Base-by-base conservation (phyloP, 1,140 invertebrate species). In the Neodiprion fabricii region DNA sequence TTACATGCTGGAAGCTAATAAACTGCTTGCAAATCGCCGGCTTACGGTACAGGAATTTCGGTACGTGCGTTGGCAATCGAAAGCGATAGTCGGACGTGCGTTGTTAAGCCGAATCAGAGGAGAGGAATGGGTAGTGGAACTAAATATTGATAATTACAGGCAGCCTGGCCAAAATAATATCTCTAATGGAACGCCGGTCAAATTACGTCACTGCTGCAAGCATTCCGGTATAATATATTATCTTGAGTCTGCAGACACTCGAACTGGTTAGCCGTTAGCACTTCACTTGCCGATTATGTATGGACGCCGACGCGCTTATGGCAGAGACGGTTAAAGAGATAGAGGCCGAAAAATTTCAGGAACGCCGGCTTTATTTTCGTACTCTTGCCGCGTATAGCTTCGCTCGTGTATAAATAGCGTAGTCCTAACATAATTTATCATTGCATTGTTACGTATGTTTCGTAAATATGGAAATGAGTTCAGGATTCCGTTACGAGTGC, bases 131-230 rank as follows among this genome's bases (percentile, higher is more conserved):
- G 53, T 61, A 9, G n/a, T 17, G 53, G n/a, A 61, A 61, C n/a
- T 61, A 17, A 61, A 61, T 61, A 61, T 61, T 17, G 53, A 61
- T 61, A 61, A 61, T 61, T 61, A 61, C n/a, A 61, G 53, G 53
- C 53, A 61, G 28, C 28, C 53, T 61, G 53, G 53, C 53, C 53
- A 76, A 72, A 69, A 78, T 78, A 69, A 79, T 78, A 73, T 79
- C 68, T 48, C 40, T 49, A 49, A 72, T 72, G 71, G 74, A 71
- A 73, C 23, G 71, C 49, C 65, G 70, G 28, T 48, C n/a, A 48
- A 61, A 61, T 80, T 79, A 61, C 79, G 77, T 80, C 79, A 81
- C 48, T 53, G 23, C 71, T 71, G 70, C 72, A 72, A 78, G 76
- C 75, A 81, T 78, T 81, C 79, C 72, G 79, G 76, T 77, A 5